Evolutionary conservation across 1,140 invertebrate species (phyloP).

Genomic region (Goniozus legneri): DNA sequence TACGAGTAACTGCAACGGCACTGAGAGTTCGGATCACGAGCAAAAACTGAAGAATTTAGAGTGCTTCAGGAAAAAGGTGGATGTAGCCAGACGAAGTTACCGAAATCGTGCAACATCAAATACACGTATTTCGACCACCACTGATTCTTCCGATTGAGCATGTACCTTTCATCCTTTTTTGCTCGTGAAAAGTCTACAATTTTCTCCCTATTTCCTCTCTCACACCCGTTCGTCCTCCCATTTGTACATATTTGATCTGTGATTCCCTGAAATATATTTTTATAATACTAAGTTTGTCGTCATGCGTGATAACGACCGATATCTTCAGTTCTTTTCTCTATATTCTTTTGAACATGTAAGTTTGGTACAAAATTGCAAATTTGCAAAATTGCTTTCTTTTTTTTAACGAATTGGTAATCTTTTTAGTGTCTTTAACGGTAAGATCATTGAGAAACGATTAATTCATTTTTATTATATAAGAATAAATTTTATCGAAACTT

Average conservation of each 20-base stretch:
- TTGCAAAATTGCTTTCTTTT: no score
- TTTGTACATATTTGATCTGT: conserved; percentile 44
- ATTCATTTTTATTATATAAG: no score
- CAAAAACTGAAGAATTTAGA: conserved; percentile 31
- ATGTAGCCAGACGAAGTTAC: conserved; percentile 37
- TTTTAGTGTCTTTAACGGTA: no score
- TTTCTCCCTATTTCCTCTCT: no score
- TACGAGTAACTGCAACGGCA: conserved; percentile 7
- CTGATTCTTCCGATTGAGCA: conserved; percentile 40
- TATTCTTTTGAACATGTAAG: conserved; percentile 5
- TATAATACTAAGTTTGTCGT: conserved; percentile 37
- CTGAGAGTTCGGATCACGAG: conserved; percentile 39
- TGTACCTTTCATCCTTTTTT: background rate
- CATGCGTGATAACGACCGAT: conserved; percentile 12
- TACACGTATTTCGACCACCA: conserved; percentile 22
- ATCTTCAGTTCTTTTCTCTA: background rate
- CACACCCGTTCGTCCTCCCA: conserved; percentile 8
- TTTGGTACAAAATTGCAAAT: no score
- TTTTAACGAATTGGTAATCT: no score
- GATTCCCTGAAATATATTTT: conserved; percentile 42
- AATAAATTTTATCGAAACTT: no score
- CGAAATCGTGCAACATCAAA: conserved; percentile 29
- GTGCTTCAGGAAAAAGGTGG: conserved; percentile 37
- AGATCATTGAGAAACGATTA: no score
- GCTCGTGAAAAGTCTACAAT: background rate